Conservation (phyloP, 2,113 vertebrate species). For the Phrynosoma platyrhinos region DNA sequence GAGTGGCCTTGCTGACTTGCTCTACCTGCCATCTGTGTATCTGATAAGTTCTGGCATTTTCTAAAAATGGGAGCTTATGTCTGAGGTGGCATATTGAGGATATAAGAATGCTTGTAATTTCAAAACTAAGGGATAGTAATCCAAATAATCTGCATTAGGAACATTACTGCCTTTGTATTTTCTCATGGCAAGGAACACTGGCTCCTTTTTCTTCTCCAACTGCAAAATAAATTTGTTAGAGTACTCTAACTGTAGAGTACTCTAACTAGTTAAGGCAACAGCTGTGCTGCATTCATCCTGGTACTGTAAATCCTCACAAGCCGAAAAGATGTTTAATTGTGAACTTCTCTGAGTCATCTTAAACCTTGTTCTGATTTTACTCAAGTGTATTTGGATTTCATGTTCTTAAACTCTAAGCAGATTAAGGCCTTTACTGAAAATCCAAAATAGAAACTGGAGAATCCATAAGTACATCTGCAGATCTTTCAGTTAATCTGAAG, state of each 20-base stretch:
- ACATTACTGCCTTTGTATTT: not conserved
- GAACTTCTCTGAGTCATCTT: not conserved
- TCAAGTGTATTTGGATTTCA: not conserved
- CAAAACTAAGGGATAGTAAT: not conserved
- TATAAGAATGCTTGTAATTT: not conserved
- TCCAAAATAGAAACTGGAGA: not conserved
- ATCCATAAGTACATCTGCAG: not conserved
- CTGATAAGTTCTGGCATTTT: not conserved
- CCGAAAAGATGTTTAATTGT: not conserved
- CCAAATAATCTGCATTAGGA: not conserved
- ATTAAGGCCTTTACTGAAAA: not conserved
- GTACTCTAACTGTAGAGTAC: not conserved
- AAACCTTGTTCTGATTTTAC: not conserved
- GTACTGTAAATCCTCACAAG: not conserved
- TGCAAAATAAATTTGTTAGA: not conserved
- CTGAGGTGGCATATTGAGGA: not conserved
- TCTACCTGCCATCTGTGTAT: no score
- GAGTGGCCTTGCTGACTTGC: not conserved
- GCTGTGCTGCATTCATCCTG: not conserved
- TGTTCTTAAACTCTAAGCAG: not conserved
- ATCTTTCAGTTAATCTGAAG: constrained; percentile 34
- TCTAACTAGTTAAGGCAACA: not conserved
- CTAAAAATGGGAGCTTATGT: not conserved
- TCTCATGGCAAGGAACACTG: not conserved
- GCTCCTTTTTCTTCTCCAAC: not conserved